A percentile compares a stretch with the other conserved stretches of the same genome.
phyloP scores from a whole-genome alignment of 92 coral and sea anemone genomes.

The Porites lobata region DNA sequence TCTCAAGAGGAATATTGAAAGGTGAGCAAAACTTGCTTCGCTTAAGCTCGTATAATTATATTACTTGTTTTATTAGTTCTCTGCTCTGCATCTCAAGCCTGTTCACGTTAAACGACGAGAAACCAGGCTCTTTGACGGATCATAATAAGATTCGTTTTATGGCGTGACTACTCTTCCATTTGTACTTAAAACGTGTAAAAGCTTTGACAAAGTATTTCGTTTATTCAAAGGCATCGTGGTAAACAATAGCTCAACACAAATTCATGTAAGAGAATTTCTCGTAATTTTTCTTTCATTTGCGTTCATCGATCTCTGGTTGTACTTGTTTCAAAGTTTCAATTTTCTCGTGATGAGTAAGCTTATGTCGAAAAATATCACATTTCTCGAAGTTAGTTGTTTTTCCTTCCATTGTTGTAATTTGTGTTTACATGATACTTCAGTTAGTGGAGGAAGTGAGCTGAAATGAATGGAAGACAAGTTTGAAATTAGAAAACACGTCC shows the following conservation, averaged over 20 bases:
- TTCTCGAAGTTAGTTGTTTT: neutral
- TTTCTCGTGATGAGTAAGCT: neutral
- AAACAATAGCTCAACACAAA: neutral
- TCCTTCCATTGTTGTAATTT: neutral
- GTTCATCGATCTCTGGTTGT: neutral
- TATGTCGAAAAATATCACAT: neutral
- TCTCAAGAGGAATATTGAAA: neutral
- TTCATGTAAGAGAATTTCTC: neutral
- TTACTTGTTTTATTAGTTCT: neutral
- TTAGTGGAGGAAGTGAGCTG: conserved; percentile 4
- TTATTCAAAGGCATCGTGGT: neutral
- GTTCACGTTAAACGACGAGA: no score
- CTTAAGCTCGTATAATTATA: no score
- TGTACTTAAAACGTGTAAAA: neutral
- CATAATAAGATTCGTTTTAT: neutral
- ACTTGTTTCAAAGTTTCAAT: neutral
- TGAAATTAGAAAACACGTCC: neutral
- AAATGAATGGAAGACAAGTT: neutral
- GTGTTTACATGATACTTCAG: neutral
- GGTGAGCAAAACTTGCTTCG: conserved; percentile 11
- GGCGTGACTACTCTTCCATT: neutral
- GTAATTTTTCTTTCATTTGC: neutral
- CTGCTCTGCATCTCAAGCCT: neutral
- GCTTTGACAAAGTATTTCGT: neutral
- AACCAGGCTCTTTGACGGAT: neutral